Evolutionary conservation across 2,113 vertebrate genomes (phyloP).

Genomic region (Vulpes ferrilata): DNA sequence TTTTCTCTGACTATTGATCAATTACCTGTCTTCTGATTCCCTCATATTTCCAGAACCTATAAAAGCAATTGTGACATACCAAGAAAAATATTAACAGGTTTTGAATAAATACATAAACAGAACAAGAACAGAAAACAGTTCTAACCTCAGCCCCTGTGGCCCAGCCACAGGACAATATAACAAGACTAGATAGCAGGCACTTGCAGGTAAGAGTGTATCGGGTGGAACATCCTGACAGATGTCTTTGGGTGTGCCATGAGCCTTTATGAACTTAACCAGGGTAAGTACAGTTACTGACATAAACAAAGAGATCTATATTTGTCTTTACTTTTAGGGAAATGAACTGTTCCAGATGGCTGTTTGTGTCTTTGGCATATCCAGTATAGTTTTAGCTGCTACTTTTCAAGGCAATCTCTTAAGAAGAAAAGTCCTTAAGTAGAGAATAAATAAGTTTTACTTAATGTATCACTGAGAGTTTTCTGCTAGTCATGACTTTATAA

Average conservation of each 20-base stretch:
- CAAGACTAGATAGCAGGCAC: not conserved
- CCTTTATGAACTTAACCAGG: conserved; percentile 1
- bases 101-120: not conserved
- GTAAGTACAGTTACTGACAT: conserved; percentile 5
- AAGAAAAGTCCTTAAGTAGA: conserved; percentile 25
- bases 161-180: not conserved
- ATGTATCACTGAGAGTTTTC: not conserved
- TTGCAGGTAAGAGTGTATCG: not conserved
- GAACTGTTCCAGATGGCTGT: not conserved
- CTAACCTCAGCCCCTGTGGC: not conserved
- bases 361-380: not conserved
- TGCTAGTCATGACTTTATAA: not conserved
- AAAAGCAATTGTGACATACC: not conserved
- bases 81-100: not conserved
- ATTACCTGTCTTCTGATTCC: not conserved
- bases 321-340: not conserved
- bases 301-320: not conserved
- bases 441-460: conserved; percentile 8
- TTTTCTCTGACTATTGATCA: not conserved
- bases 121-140: not conserved
- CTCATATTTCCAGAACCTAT: not conserved
- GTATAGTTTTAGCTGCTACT: not conserved
- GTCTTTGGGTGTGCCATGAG: not conserved
- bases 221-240: not conserved
- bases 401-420: conserved; percentile 1